A percentile compares a stretch with the other conserved stretches of the same genome.
Evolutionary conservation across 2,888 invertebrate species (phyloP).

Genomic region (Ischnura elegans): DNA sequence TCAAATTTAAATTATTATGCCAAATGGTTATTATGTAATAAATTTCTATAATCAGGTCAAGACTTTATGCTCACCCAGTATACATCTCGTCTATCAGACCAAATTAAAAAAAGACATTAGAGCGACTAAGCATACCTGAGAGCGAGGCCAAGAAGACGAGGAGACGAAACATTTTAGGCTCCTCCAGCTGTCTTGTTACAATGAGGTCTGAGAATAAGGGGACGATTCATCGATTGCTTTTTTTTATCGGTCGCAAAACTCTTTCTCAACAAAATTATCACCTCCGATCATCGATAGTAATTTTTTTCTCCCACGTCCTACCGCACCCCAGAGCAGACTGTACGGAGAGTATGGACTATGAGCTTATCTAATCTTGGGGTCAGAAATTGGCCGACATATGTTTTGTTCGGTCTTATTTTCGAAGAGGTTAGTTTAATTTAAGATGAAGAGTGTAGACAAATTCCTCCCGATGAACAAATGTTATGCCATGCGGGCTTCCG

Average conservation of each 20-base stretch:
- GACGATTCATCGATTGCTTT: background rate
- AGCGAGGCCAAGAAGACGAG: background rate
- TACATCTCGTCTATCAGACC: too few relatives aligned
- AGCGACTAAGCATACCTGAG: background rate
- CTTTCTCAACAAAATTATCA: background rate
- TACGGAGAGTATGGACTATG: background rate
- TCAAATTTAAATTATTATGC: too few relatives aligned
- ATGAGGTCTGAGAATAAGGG: background rate
- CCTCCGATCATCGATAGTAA: background rate
- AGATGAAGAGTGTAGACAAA: background rate
- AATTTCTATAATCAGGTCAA: too few relatives aligned
- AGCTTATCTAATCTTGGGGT: background rate
- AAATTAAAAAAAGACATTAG: too few relatives aligned
- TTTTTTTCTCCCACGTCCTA: background rate
- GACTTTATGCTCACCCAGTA: too few relatives aligned
- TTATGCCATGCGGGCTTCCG: too few relatives aligned
- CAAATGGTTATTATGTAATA: too few relatives aligned
- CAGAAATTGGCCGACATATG: background rate
- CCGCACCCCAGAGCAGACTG: background rate
- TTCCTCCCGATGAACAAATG: too few relatives aligned
- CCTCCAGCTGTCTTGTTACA: background rate
- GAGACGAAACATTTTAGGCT: background rate
- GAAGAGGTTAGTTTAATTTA: background rate
- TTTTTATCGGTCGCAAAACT: background rate
- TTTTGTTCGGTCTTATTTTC: background rate